These are phyloP conservation scores for Leucophora obtusa DNA, from an alignment of 2,888 invertebrate genomes.

Conservation along the genomic window DNA sequence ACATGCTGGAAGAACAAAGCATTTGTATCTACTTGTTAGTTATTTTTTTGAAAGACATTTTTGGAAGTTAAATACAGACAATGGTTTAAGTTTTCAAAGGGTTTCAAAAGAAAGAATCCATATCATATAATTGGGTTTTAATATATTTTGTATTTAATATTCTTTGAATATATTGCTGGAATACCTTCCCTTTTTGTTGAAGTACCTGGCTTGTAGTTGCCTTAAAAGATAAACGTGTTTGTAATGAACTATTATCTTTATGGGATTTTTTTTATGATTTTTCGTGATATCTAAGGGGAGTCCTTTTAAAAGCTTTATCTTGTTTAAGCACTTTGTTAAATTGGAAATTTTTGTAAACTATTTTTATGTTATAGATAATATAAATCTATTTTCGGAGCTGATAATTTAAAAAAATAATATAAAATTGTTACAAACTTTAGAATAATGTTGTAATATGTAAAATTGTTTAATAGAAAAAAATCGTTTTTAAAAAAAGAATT, in stretches of 20 bases:
- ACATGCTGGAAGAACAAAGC: slow-evolving; percentile 28
- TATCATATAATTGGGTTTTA: neutral
- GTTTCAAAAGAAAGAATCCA: neutral
- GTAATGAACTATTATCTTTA: slow-evolving; percentile 19
- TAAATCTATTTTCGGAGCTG: neutral
- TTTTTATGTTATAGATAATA: neutral
- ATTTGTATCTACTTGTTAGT: slow-evolving; percentile 5
- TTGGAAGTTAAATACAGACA: slow-evolving; percentile 34
- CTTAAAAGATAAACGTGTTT: neutral
- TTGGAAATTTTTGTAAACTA: neutral
- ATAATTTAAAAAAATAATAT: no score
- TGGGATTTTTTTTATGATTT: neutral
- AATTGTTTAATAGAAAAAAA: no score
- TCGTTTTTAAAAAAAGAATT: no score
- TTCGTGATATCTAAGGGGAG: slow-evolving; percentile 1
- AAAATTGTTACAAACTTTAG: no score
- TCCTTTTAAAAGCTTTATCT: slow-evolving; percentile 37
- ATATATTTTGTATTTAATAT: neutral
- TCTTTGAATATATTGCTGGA: neutral
- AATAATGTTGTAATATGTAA: no score
- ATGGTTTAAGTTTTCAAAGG: slow-evolving; percentile 9
- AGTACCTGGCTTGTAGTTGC: neutral
- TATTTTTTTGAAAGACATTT: slow-evolving; percentile 17
- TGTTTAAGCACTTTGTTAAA: slow-evolving; percentile 15
- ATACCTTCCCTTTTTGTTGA: neutral